These are phyloP conservation scores for Ligdia adustata DNA, from an alignment of 2,888 invertebrate species.

Conservation along the genomic window DNA sequence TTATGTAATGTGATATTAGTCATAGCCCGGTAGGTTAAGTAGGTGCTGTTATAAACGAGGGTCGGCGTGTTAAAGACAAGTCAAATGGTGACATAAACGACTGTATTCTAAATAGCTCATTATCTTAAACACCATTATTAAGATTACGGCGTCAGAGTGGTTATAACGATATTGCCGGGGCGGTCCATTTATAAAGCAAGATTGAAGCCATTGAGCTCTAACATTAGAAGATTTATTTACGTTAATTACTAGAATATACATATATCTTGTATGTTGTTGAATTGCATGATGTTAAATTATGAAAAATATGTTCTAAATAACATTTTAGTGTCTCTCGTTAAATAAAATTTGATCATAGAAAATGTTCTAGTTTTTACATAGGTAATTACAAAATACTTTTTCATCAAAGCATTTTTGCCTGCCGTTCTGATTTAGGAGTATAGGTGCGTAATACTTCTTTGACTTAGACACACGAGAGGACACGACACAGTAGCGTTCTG, in stretches of 20 bases:
- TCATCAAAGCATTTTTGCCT: too few species aligned
- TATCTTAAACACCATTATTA: conserved; percentile 66
- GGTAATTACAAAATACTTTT: too few species aligned
- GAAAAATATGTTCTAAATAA: too few species aligned
- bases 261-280: too few species aligned
- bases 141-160: conserved; percentile 63
- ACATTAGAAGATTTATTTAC: conserved; percentile 44
- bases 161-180: conserved; percentile 53
- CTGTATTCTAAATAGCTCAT: conserved; percentile 54
- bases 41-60: conserved; percentile 1
- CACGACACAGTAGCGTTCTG: too few species aligned
- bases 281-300: conserved; percentile 1
- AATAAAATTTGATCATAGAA: neutral
- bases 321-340: neutral
- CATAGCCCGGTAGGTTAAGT: conserved; percentile 78
- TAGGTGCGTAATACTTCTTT: too few species aligned
- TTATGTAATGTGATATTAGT: too few species aligned
- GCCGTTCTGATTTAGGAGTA: too few species aligned
- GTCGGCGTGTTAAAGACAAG: conserved; percentile 36
- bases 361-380: conserved; percentile 39
- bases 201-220: conserved; percentile 42
- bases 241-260: conserved; percentile 21
- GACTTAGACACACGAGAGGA: too few species aligned
- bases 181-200: conserved; percentile 50
- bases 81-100: conserved; percentile 47